Evolutionary conservation across 2,113 vertebrate species (phyloP), one percentile per base, ranked within the genome.

Genomic region (Oenanthe melanoleuca): DNA sequence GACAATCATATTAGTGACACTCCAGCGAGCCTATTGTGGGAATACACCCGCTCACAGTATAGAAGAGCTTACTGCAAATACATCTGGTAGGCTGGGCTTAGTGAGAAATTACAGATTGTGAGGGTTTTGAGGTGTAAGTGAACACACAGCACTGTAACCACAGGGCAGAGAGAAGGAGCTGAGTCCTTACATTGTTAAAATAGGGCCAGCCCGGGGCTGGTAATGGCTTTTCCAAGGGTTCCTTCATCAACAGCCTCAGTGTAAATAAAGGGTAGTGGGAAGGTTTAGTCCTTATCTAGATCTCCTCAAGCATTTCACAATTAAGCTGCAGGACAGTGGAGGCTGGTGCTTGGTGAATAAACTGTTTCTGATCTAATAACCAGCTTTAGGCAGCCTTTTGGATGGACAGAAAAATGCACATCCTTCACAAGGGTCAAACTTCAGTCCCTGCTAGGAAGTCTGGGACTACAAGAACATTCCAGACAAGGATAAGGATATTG

Each of bases 1-100:
- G 93, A 94, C 95, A 96, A 95, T 93, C 92, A 81, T 50, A 60
- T 94, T 90, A 96, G 95, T 45, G 90, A 78, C 86, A 96, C 88
- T 93, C 65, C 72, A 83, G 72, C 28, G 88, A 96, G 85, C 82
- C 86, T 23, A 89, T 96, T 95, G 93, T 95, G 85, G 89, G 85
- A 88, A 89, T 65, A 95, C 42, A 93, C 79, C 55, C 22, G 0
- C 85, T 78, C 89, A 92, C 64, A 77, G 82, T 94, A 94, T 93
- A 83, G 21, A 60, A 52, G 52, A 92, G 63, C 88, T 92, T 88
- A 78, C 75, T 71, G 72, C 88, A 94, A 72, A 88, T 24, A 89
- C 64, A 88, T 45, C 75, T 78, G 44, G 33, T 92, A 86, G 92
- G 89, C 59, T 74, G 80, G 75, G 40, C 56, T 80, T 70, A 66